phyloP scores from a whole-genome alignment of 2,888 invertebrate genomes.

The Rapana venosa region DNA sequence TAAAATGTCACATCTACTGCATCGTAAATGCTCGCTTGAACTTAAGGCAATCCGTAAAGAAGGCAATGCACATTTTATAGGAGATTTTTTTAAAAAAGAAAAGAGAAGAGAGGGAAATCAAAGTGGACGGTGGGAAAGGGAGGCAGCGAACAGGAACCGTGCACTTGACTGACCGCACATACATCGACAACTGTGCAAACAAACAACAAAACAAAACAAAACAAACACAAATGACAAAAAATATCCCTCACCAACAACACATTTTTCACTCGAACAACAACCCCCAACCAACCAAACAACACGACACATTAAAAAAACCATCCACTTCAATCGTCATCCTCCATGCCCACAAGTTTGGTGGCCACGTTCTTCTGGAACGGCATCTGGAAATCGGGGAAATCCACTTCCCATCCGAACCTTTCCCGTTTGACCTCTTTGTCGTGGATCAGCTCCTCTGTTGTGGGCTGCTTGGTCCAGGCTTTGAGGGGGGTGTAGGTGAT shows the following conservation, averaged over 20 bases:
- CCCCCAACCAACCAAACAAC: background rate
- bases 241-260: background rate
- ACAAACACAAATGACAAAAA: background rate
- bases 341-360: slow-evolving; percentile 64
- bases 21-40: too few species aligned
- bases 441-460: slow-evolving; percentile 72
- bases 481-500: slow-evolving; percentile 74
- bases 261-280: too few species aligned
- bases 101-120: too few species aligned
- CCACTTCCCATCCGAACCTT: slow-evolving; percentile 78
- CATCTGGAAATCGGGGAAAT: slow-evolving; percentile 77
- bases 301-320: background rate
- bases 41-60: too few species aligned
- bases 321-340: slow-evolving; percentile 51
- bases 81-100: too few species aligned
- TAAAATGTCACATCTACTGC: too few species aligned
- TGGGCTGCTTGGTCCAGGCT: slow-evolving; percentile 76
- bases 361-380: slow-evolving; percentile 76
- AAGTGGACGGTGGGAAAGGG: too few species aligned
- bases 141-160: too few species aligned
- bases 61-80: too few species aligned
- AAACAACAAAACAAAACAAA: background rate
- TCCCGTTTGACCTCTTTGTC: slow-evolving; percentile 72
- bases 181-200: too few species aligned
- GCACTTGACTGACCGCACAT: too few species aligned